Evolutionary conservation across 2,797 vertebrate species (phyloP), one percentile per base, ranked within the genome.

Genomic region (Macropus fuliginosus): DNA sequence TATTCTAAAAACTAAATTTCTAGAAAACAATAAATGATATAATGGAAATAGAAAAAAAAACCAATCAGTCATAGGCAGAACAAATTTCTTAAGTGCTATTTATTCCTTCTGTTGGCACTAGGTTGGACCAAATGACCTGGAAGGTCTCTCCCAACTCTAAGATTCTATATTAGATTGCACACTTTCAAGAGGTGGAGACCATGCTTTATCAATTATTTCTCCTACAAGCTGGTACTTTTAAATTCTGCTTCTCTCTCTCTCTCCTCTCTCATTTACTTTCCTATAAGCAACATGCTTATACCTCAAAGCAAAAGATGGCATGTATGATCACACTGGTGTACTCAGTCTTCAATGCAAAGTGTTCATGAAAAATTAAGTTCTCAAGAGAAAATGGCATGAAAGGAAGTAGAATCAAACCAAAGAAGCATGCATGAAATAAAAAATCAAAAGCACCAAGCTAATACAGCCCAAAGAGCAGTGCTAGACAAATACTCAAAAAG

Each of bases 371-470:
- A 50, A 87, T 46, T 87, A 87, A 87, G 9, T 50, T 27, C 74
- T 81, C 74, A 50, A 87, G 66, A 81, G 40, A 81, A 81, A 5
- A 50, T 50, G 12, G 74, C 1, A 50, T 87, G 28, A 54, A 91
- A 95, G 93, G 95, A 93, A 95, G 96, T 4, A 96, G 92, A 5
- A 29, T 95, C 96, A 90, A 31, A 94, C 91, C 13, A 95, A 97
- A 95, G 95, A 90, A 96, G 34, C 95, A 97, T 98, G 97, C 96
- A 97, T 94, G 93, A 96, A 94, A 95, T 74, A 97, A 97, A 95
- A 97, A 98, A 91, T 31, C 59, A 29, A 96, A 96, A 94, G 56
- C 62, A 91, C 91, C 55, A 95, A 96, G 91, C 93, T 92, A 95
- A 31, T 5, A 34, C 31, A 14, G 56, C 93, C 90, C 50, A 93